Evolutionary conservation across 1,140 invertebrate genomes (phyloP).

Genomic region (Contarinia nasturtii): DNA sequence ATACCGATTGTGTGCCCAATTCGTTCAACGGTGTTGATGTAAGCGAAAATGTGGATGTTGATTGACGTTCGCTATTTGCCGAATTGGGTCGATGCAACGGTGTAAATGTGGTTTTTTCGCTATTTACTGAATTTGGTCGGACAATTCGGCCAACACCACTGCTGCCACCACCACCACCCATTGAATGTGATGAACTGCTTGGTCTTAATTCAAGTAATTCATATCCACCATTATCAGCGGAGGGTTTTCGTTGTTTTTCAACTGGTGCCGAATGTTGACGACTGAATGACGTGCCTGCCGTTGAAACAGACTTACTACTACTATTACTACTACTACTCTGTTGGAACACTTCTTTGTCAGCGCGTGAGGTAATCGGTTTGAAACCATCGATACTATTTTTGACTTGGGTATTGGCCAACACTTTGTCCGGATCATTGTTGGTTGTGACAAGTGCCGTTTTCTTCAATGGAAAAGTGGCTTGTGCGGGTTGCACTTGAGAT

Average conservation of each 20-base stretch:
- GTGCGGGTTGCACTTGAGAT: background rate
- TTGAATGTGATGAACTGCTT: background rate
- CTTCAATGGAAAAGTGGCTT: background rate
- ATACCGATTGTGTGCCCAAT: no score
- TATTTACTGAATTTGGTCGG: constrained; percentile 17
- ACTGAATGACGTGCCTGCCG: background rate
- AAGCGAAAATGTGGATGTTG: constrained; percentile 2
- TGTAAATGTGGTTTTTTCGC: constrained; percentile 10
- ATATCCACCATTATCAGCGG: background rate
- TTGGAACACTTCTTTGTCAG: constrained; percentile 2
- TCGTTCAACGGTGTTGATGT: constrained; percentile 2
- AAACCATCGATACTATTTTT: background rate
- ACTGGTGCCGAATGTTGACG: constrained; percentile 2
- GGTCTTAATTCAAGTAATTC: background rate
- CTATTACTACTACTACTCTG: background rate
- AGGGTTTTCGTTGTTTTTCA: background rate
- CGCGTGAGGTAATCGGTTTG: constrained; percentile 4
- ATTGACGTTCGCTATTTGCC: constrained; percentile 2
- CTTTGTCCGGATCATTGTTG: background rate
- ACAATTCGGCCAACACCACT: no score
- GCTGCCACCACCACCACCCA: constrained; percentile 11
- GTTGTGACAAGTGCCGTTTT: background rate
- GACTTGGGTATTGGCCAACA: background rate
- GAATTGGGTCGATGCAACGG: constrained; percentile 5
- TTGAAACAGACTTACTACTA: background rate